These are phyloP conservation scores for Nyctibius bracteatus DNA, from an alignment of 2,113 vertebrate genomes.

Conservation along the genomic window DNA sequence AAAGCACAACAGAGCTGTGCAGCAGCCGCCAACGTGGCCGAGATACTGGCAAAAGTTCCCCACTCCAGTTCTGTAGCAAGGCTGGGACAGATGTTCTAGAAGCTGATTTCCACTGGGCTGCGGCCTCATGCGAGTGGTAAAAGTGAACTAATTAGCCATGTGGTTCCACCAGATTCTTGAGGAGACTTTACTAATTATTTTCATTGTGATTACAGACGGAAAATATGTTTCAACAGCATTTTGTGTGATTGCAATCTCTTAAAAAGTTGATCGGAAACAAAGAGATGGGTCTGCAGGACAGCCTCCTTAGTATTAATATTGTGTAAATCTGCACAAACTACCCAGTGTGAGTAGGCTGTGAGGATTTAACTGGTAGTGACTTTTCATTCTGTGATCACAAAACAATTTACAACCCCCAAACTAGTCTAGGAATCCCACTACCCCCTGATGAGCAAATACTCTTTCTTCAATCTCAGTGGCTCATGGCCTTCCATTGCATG, in stretches of 20 bases:
- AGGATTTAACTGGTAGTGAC: not conserved
- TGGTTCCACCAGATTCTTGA: not conserved
- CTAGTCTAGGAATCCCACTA: not conserved
- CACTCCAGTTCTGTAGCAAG: not conserved
- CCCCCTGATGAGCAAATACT: not conserved
- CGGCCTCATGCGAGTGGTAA: not conserved
- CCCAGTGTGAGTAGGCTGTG: not conserved
- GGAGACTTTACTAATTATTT: not conserved
- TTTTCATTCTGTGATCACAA: not conserved
- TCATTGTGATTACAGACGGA: not conserved
- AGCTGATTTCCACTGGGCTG: not conserved
- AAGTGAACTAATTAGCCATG: not conserved
- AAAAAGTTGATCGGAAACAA: not conserved
- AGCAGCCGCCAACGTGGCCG: too few relatives aligned
- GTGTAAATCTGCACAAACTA: not conserved
- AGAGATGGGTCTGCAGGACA: not conserved
- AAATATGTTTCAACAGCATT: not conserved
- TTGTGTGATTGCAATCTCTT: not conserved
- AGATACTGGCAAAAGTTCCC: not conserved
- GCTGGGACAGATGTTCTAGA: not conserved
- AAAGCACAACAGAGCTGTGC: not conserved
- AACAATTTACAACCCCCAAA: not conserved
- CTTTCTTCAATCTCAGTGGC: not conserved
- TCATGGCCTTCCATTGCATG: not conserved
- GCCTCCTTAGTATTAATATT: not conserved